A percentile compares a stretch with the other conserved stretches of the same genome.
phyloP scores from a whole-genome alignment of 2,113 vertebrate species.

The Neotragus pygmaeus region DNA sequence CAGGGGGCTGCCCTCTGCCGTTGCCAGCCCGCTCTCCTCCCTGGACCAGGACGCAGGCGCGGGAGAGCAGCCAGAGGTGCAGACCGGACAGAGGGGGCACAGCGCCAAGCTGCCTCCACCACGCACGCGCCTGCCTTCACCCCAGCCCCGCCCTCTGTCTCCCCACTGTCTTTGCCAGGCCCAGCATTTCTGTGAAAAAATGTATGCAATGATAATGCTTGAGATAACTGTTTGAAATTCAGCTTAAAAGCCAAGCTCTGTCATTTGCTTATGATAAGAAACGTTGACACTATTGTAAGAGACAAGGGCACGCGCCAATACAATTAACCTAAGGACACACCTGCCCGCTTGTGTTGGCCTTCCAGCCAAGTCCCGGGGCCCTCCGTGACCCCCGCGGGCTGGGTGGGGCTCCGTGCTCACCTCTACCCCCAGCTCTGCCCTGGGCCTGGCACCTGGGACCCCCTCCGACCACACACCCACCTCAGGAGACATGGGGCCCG shows the following conservation, averaged over 20 bases:
- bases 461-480: fast-evolving
- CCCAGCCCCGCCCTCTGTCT: not conserved
- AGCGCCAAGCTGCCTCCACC: conserved; percentile 52
- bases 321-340: not conserved
- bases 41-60: conserved; percentile 73
- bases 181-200: not conserved
- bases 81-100: conserved; percentile 76
- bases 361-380: not conserved
- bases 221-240: not conserved
- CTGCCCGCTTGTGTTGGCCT: not conserved
- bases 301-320: not conserved
- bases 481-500: not conserved
- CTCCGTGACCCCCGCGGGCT: not conserved
- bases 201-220: not conserved
- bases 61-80: conserved; percentile 78
- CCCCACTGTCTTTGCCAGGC: not conserved
- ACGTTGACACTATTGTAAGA: not conserved
- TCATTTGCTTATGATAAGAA: not conserved
- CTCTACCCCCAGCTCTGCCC: not conserved
- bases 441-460: not conserved
- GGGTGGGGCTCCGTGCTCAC: not conserved
- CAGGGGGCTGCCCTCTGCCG: not conserved
- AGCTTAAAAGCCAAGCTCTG: not conserved
- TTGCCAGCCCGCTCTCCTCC: not conserved
- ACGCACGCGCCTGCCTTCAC: conserved; percentile 65